Evolutionary conservation across 2,113 vertebrate species (phyloP), one percentile per base, ranked within the genome.

Genomic region (Prunella fulvescens): DNA sequence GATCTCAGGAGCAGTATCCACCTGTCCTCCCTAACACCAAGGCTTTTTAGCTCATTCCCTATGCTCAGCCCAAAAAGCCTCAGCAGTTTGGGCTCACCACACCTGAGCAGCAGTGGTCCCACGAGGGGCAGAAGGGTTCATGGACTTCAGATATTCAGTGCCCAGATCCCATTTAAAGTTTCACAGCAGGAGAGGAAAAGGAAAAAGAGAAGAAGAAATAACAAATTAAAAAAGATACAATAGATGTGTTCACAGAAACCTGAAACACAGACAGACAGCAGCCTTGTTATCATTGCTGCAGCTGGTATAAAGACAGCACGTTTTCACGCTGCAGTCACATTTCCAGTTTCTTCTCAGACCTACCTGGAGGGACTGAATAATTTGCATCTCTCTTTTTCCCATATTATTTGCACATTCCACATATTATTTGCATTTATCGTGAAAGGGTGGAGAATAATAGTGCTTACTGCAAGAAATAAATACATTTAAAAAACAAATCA

Each of bases 401-500:
- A 92, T 44, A 70, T 77, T 83, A 90, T 77, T 83, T 90, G 80
- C 88, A 90, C 92, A 86, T 94, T 94, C 82, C 94, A 90, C 74
- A 88, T 85, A 83, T 77, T 96, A 97, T 96, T 97, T 96, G 90
- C 95, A 93, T 96, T 93, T 97, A 74, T 74, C 31, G 48, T 81
- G 88, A 86, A 94, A 93, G 56, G 76, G 86, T 66, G 56, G 50
- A 92, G 90, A 96, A 90, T 70, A 96, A 93, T 78, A 73, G 79
- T 57, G 56, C 92, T 95, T 62, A 96, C 79, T 67, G 57, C 51
- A 96, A 96, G 67, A 93, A 97, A 96, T 67, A 96, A 95, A 96
- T 83, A 95, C 82, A 94, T 95, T 95, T 94, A 22, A 96, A 97
- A 97, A 96, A 93, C 94, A 96, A 94, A 94, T 95, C 92, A 91